phyloP scores from a whole-genome alignment of 2,113 vertebrate species.

The Leptodactylus fuscus region DNA sequence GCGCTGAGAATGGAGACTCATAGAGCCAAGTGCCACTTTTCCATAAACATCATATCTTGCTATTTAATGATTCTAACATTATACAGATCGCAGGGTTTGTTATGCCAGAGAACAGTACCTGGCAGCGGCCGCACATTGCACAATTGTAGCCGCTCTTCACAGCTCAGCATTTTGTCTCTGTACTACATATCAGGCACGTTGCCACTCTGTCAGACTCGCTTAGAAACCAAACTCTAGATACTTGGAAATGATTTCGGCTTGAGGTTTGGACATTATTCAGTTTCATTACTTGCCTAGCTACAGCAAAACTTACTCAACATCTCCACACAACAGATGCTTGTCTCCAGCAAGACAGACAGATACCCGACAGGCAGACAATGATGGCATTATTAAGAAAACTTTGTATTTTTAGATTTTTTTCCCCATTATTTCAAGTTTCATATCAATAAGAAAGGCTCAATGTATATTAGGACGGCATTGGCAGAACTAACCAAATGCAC shows the following conservation, averaged over 20 bases:
- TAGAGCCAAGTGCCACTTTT: conserved; percentile 57
- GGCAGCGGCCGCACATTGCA: neutral
- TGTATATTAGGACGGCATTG: neutral
- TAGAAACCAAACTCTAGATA: conserved; percentile 52
- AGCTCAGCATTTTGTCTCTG: conserved; percentile 38
- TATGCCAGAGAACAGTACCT: conserved; percentile 32
- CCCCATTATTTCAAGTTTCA: neutral
- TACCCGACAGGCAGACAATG: conserved; percentile 4
- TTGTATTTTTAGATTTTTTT: neutral
- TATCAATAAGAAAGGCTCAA: neutral
- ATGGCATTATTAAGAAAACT: neutral
- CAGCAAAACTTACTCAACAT: conserved; percentile 49
- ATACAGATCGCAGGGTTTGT: conserved; percentile 53
- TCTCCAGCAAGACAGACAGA: neutral
- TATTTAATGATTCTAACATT: conserved; percentile 59
- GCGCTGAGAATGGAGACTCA: conserved; percentile 16
- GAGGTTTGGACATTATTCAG: conserved; percentile 52
- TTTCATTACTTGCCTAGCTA: conserved; percentile 50
- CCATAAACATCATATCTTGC: conserved; percentile 55
- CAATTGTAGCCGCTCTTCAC: conserved; percentile 25
- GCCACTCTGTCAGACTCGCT: conserved; percentile 55
- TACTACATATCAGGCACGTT: conserved; percentile 30
- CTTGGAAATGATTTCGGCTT: conserved; percentile 30
- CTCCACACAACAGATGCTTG: conserved; percentile 33
- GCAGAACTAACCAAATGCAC: no score